Percentiles rank a stretch among this genome's conserved stretches.
phyloP scores from a whole-genome alignment of 2,888 invertebrate species.

The Xestoiulus laeticollis region DNA sequence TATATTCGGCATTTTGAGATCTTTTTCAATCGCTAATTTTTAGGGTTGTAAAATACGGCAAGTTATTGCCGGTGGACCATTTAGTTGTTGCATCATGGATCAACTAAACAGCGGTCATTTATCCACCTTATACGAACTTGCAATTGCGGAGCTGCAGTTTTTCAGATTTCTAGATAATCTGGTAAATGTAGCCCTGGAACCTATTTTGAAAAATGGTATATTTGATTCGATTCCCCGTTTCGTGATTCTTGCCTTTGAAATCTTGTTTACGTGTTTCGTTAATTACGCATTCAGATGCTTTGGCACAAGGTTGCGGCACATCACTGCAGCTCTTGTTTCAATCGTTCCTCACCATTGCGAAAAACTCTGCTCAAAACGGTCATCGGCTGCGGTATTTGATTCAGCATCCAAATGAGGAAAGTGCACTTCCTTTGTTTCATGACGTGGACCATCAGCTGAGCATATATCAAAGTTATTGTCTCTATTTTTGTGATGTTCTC shows the following conservation, averaged over 20 bases:
- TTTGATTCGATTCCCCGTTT: not conserved
- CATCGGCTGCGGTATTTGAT: constrained; percentile 39
- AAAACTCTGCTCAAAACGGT: constrained; percentile 52
- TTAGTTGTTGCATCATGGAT: constrained; percentile 61
- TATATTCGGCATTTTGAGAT: not conserved
- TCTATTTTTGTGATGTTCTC: constrained; percentile 61
- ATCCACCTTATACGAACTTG: constrained; percentile 61
- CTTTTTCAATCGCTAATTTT: not conserved
- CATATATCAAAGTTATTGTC: constrained; percentile 48
- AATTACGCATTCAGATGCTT: not conserved
- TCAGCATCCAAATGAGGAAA: constrained; percentile 17
- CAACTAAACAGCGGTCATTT: constrained; percentile 57
- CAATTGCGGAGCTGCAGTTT: constrained; percentile 61
- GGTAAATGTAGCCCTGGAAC: constrained; percentile 59
- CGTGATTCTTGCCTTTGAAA: too few species aligned
- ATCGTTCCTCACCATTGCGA: constrained; percentile 47
- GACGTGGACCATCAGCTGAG: constrained; percentile 49
- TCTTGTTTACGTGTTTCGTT: not conserved
- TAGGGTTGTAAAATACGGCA: constrained; percentile 62
- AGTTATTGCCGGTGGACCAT: constrained; percentile 62
- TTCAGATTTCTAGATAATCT: constrained; percentile 58
- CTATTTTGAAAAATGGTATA: constrained; percentile 60
- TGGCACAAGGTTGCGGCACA: constrained; percentile 2
- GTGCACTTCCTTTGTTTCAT: constrained; percentile 27
- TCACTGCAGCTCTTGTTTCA: constrained; percentile 50